These are phyloP conservation scores for Muscicapa striata DNA, from an alignment of 2,797 vertebrate genomes.

Conservation along the genomic window DNA sequence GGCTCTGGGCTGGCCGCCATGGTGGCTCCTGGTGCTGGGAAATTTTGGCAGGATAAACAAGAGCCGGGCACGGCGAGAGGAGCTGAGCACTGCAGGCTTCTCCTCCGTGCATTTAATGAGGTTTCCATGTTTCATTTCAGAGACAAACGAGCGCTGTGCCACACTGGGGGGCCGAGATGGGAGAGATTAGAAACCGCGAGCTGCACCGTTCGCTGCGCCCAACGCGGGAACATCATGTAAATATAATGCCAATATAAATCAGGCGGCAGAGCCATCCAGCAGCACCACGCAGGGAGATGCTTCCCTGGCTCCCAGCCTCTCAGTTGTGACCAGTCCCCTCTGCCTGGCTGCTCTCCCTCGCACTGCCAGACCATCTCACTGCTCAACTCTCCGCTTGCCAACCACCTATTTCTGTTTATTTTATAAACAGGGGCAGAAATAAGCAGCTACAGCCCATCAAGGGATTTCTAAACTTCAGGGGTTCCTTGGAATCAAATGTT, in stretches of 20 bases:
- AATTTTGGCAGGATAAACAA: slow-evolving; percentile 20
- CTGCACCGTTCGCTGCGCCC: slow-evolving; percentile 39
- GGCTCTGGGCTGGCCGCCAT: neutral
- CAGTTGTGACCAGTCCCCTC: neutral
- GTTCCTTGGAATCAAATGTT: slow-evolving; percentile 60
- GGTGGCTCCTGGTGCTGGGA: neutral
- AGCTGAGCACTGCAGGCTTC: slow-evolving; percentile 38
- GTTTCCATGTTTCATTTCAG: slow-evolving; percentile 71
- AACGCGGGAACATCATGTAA: neutral
- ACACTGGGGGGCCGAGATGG: slow-evolving; percentile 85
- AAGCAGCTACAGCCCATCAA: neutral
- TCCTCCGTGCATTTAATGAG: slow-evolving; percentile 58
- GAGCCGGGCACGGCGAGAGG: neutral
- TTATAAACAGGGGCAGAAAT: neutral
- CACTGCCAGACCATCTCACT: neutral
- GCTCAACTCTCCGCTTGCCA: neutral
- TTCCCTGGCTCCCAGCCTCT: neutral
- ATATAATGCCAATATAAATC: slow-evolving; percentile 26
- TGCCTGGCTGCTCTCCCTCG: neutral
- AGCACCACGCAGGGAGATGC: neutral
- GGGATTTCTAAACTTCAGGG: slow-evolving; percentile 56
- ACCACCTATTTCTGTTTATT: neutral
- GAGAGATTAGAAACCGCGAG: slow-evolving; percentile 40
- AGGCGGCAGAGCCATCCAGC: neutral
- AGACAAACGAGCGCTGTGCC: slow-evolving; percentile 80